Evolutionary conservation across 30 jellyfish, hydroid and myxozoan species (phyloP).

Genomic region (Clytia hemisphaerica): DNA sequence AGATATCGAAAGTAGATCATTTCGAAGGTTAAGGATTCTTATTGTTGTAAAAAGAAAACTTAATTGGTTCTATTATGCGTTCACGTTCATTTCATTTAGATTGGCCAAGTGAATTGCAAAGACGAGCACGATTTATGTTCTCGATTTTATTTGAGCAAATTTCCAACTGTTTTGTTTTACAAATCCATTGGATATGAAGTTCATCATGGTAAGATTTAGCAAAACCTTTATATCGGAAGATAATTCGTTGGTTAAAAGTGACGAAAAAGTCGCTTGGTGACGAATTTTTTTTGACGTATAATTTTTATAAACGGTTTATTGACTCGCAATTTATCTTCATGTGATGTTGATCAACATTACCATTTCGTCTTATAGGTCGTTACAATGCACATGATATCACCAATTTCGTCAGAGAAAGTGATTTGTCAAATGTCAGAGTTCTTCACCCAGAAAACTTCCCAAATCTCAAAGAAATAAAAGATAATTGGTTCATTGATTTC

Average conservation of each 20-base stretch:
- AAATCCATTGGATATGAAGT: slow-evolving; percentile 81
- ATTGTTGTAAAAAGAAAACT: too few relatives aligned
- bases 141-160: slow-evolving; percentile 49
- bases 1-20: too few relatives aligned
- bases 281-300: too few relatives aligned
- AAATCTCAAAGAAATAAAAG: slow-evolving; percentile 21
- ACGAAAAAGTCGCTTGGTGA: too few relatives aligned
- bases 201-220: slow-evolving; percentile 69
- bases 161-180: slow-evolving; percentile 60
- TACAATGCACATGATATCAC: slow-evolving; percentile 87
- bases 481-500: slow-evolving; percentile 70
- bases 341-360: too few relatives aligned
- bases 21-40: too few relatives aligned
- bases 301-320: too few relatives aligned
- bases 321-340: too few relatives aligned
- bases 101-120: slow-evolving; percentile 57
- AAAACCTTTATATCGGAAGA: too few relatives aligned
- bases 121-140: slow-evolving; percentile 37
- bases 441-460: slow-evolving; percentile 79
- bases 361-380: slow-evolving; percentile 59
- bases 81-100: too few relatives aligned
- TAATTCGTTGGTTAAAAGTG: too few relatives aligned
- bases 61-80: too few relatives aligned
- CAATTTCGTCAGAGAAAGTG: slow-evolving; percentile 71
- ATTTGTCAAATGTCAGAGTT: slow-evolving; percentile 75